Base-by-base conservation (phyloP, 2,888 invertebrate species). In the Thereva nobilitata region DNA sequence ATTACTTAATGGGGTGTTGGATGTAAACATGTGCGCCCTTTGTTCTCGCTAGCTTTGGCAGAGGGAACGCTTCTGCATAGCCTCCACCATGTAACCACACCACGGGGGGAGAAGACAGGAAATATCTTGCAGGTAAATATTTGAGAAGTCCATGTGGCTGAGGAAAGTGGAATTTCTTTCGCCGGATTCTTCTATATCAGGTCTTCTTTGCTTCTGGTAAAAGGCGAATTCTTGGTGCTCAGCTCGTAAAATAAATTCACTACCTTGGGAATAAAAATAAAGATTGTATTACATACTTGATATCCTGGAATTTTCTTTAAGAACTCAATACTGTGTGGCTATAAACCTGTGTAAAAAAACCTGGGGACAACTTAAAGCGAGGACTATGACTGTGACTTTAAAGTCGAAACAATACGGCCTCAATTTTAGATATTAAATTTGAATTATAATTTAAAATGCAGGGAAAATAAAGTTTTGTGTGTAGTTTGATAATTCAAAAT, bases 1-100 rank as follows among this genome's bases (percentile, higher is more conserved):
- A 61, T 61, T 61, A 61, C 61, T 61, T 61, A 61, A 61, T 61
- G 61, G 50, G 23, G 23, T 34, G 61, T 50, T 41, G 40, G 61
- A 9, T 61, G 41, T 61, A 61, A 61, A 61, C 61, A 61, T 49
- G 41, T 61, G 50, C 50, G 41, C 47, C 50, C 61, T 50, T 61
- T 38, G 34, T 49, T 34, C 53, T 23, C 23, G 23, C 23, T 23
- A 23, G 23, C 23, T 23, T 23, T 2, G 23, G 23, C 37, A 9
- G 10, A 3, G 37, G 5, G 8, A 40, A 10, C 40, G 38, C 10
- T 40, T 49, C 37, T 38, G 7, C 35, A 23, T 53, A 23, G n/a
- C 53, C 5, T 49, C 12, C 12, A 8, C 53, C 40, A 37, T 10
- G 10, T 38, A 38, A 38, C 38, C 53, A 53, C 53, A 53, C 38